Base-by-base conservation (phyloP, 2,888 invertebrate species). In the Caenorhabditis doughertyi region DNA sequence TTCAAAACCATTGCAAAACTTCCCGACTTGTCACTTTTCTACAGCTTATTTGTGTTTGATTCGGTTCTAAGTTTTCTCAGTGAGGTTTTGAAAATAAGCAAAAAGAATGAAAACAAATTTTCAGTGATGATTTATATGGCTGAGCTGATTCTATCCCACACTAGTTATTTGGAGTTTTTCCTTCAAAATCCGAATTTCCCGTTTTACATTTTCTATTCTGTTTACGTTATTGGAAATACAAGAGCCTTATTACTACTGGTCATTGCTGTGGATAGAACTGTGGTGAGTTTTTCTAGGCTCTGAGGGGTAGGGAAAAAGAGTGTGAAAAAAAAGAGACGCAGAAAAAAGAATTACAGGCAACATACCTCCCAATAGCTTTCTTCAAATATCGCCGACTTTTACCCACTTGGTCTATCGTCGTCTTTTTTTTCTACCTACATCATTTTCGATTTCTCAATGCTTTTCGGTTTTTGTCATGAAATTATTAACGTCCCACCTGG, bases 201-300 rank as follows among this genome's bases (percentile, higher is more conserved):
- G n/a, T 60, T 60, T n/a, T 42, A n/a, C 23, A 60, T 60, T 9
- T 47, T 47, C 13, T 47, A 18, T n/a, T 18, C 44, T 18, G 18
- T 47, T n/a, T 58, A 58, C 5, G 13, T 58, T 1, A 21, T 58
- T 3, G 39, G 58, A 3, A 35, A 35, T 0, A 58, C 35, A 13
- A 58, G 58, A 58, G 58, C 58, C 16, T 35, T 58, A 13, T 11
- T 58, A 1, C 2, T 58, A 3, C 39, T 58, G 0, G 16, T 58
- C 8, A 58, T 58, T 3, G 32, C 35, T 11, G 3, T 58, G 39
- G 58, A 58, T 5, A 58, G 58, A 23, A 58, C 39, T 18, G 21
- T 58, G 11, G 58, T 55, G 16, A 32, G 55, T 55, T 3, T 29
- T n/a, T n/a, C n/a, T n/a, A n/a, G n/a, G n/a, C n/a, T n/a, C n/a